Percentiles rank a stretch among this genome's conserved stretches.
phyloP scores from a whole-genome alignment of 2,797 vertebrate genomes.

The Kryptolebias ocellatus region DNA sequence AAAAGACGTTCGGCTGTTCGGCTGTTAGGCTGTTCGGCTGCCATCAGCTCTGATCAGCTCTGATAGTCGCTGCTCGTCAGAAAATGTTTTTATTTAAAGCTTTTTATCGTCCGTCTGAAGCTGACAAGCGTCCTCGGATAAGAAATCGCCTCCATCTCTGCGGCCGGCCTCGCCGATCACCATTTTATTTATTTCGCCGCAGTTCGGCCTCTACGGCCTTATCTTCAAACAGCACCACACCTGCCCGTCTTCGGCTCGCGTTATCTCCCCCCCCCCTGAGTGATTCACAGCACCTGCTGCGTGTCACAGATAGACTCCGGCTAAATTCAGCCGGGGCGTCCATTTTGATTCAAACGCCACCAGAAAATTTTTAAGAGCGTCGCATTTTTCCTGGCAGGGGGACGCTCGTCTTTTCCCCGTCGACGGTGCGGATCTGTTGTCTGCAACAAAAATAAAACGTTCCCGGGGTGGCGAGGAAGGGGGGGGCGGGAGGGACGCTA shows the following conservation, averaged over 20 bases:
- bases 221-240: conserved; percentile 66
- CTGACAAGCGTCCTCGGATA: conserved; percentile 35
- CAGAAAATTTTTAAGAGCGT: conserved; percentile 47
- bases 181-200: conserved; percentile 8
- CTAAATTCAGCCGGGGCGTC: conserved; percentile 58
- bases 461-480: conserved; percentile 33
- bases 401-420: too few species aligned
- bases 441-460: conserved; percentile 55
- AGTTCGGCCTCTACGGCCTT: conserved; percentile 58
- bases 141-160: conserved; percentile 49
- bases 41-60: neutral
- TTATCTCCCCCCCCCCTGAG: conserved; percentile 55
- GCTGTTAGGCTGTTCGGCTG: too few species aligned
- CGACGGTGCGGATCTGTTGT: conserved; percentile 33
- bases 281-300: conserved; percentile 71
- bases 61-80: conserved; percentile 25
- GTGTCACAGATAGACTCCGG: conserved; percentile 71
- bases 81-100: conserved; percentile 20
- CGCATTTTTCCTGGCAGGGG: conserved; percentile 29
- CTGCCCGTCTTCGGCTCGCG: conserved; percentile 57
- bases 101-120: conserved; percentile 31
- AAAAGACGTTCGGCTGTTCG: too few species aligned
- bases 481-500: conserved; percentile 29
- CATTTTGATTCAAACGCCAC: conserved; percentile 39
- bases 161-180: conserved; percentile 35